Base-by-base conservation (phyloP, 2,888 invertebrate genomes). In the Octonoba sinensis region DNA sequence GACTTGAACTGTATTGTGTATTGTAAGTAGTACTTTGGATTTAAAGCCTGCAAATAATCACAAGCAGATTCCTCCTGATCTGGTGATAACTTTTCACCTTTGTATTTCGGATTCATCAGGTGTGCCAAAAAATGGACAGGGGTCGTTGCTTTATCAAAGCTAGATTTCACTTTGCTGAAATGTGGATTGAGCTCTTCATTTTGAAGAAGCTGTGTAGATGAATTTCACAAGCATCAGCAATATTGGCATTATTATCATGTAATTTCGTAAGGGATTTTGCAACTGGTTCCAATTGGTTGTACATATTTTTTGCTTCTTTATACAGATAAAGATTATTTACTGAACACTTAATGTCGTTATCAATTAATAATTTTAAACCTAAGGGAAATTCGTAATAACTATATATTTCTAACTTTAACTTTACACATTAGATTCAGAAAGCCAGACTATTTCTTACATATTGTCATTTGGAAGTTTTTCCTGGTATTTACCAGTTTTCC, bases 151-250 rank as follows among this genome's bases (percentile, higher is more conserved):
- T 27, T 60, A 60, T 60, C 60, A 60, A 60, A 60, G 22, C 27
- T 60, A 60, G 60, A 6, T 54, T 54, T 54, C 54, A 60, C 60
- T 60, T 60, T 22, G 24, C 27, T 60, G 22, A 27, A 60, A 60
- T 60, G 60, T 60, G 60, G 22, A 24, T 60, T 60, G 24, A 60
- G 27, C 24, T 60, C 60, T 60, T 60, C 20, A 60, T 60, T 60
- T 24, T 60, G 27, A 60, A 60, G 60, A 24, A 60, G 22, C 60
- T n/a, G n/a, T 60, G 22, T 60, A 60, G 22, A 60, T 24, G 24
- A 60, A 60, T 12, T 60, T 24, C 27, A 22, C 22, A 22, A 60
- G 12, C 60, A 60, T 60, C 22, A 60, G 60, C 60, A 60, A 60
- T 60, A 27, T 27, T 60, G 11, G 60, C 60, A 27, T 27, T 60